Evolutionary conservation across 2,113 vertebrate species (phyloP).

Genomic region (Carassius carassius): DNA sequence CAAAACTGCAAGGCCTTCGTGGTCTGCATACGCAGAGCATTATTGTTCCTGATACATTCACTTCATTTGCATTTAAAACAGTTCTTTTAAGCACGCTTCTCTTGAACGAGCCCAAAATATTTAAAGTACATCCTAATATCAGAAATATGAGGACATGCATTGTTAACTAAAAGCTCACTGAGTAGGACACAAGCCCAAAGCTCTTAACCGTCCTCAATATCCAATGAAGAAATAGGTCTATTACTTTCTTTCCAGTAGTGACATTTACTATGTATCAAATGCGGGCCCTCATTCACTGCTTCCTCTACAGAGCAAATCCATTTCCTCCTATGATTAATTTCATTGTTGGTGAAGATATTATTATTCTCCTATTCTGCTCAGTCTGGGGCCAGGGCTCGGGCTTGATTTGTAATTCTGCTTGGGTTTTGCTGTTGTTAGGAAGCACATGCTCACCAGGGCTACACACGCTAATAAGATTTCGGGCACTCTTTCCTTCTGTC

Average conservation of each 20-base stretch:
- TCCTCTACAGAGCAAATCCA: slow-evolving; percentile 57
- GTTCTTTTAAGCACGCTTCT: not conserved
- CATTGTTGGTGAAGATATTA: slow-evolving; percentile 61
- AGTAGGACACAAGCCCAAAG: slow-evolving; percentile 20
- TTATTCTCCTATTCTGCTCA: slow-evolving; percentile 56
- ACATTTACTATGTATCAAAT: slow-evolving; percentile 62
- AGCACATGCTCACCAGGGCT: slow-evolving; percentile 41
- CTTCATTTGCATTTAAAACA: slow-evolving; percentile 26
- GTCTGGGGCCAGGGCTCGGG: slow-evolving; percentile 24
- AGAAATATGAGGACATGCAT: slow-evolving; percentile 34
- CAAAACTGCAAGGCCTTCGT: not conserved
- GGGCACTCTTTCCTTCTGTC: slow-evolving; percentile 28
- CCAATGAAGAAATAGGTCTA: slow-evolving; percentile 48
- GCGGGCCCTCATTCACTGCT: slow-evolving; percentile 37
- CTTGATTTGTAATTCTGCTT: slow-evolving; percentile 60
- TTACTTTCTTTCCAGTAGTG: slow-evolving; percentile 48
- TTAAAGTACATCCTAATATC: slow-evolving; percentile 29
- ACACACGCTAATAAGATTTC: slow-evolving; percentile 47
- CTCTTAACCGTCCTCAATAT: slow-evolving; percentile 43
- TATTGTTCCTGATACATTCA: not conserved
- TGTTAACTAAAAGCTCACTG: slow-evolving; percentile 43
- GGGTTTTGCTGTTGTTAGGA: slow-evolving; percentile 51
- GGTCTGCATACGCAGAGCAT: not conserved
- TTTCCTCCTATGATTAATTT: slow-evolving; percentile 63
- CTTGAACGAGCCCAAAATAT: not conserved